Evolutionary conservation across 2,113 vertebrate species (phyloP).

Genomic region (Syrrhaptes paradoxus): DNA sequence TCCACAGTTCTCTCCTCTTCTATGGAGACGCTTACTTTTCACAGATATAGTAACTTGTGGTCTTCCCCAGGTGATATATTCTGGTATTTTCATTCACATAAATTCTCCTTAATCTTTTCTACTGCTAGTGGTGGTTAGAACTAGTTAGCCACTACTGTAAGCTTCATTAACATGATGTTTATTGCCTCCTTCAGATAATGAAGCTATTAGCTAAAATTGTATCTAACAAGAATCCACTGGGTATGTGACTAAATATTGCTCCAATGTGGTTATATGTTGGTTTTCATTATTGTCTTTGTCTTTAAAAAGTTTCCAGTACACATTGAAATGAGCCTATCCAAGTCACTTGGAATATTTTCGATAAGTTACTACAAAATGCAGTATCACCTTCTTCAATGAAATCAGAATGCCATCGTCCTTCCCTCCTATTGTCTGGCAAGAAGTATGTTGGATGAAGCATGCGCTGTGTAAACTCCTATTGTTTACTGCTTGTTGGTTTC

Average conservation of each 20-base stretch:
- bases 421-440: background rate
- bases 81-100: background rate
- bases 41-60: background rate
- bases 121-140: background rate
- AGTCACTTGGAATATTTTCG: background rate
- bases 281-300: background rate
- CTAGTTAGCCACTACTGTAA: background rate
- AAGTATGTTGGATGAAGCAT: background rate
- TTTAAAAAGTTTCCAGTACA: background rate
- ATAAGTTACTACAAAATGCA: background rate
- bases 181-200: slow-evolving; percentile 27
- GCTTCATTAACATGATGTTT: slow-evolving; percentile 26
- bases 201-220: slow-evolving; percentile 28
- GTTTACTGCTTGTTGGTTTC: background rate
- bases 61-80: background rate
- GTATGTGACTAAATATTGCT: background rate
- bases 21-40: background rate
- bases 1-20: background rate
- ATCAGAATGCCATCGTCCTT: background rate
- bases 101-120: slow-evolving; percentile 1
- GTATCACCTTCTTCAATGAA: background rate
- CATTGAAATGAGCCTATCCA: background rate
- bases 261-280: background rate
- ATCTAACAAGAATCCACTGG: background rate
- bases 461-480: background rate